Evolutionary conservation across 2,113 vertebrate species (phyloP).

Genomic region (Burhinus oedicnemus): DNA sequence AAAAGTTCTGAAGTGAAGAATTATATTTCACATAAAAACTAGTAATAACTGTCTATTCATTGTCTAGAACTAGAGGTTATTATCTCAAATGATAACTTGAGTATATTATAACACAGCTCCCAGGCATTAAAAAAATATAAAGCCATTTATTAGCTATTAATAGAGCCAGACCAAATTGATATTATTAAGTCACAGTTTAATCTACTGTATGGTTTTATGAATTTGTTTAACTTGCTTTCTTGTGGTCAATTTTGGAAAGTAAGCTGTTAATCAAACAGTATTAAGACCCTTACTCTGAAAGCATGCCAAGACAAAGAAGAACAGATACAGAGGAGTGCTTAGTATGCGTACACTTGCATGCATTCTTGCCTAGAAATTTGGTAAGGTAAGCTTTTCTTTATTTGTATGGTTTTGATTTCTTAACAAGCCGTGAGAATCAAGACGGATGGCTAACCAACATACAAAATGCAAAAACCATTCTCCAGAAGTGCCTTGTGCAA

Average conservation of each 20-base stretch:
- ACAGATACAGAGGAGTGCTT: neutral
- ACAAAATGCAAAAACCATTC: neutral
- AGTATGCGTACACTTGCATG: neutral
- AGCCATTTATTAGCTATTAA: slow-evolving; percentile 59
- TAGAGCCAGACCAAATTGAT: slow-evolving; percentile 35
- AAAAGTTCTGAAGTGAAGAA: neutral
- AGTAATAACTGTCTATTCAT: neutral
- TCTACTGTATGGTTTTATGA: neutral
- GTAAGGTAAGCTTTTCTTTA: neutral
- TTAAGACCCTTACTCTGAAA: neutral
- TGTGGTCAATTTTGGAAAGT: slow-evolving; percentile 46
- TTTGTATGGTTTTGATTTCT: neutral
- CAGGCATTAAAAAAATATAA: slow-evolving; percentile 39
- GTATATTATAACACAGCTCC: neutral
- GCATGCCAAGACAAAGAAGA: neutral
- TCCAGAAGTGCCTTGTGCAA: neutral
- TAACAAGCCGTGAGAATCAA: neutral
- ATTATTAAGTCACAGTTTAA: slow-evolving; percentile 54
- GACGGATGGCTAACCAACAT: neutral
- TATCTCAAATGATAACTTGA: slow-evolving; percentile 31
- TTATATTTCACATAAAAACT: neutral
- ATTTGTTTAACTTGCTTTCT: slow-evolving; percentile 50
- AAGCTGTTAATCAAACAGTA: neutral
- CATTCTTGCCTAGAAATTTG: neutral
- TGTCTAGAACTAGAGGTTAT: neutral